phyloP scores from a whole-genome alignment of 1,140 invertebrate genomes.

The Danaus melanippus region DNA sequence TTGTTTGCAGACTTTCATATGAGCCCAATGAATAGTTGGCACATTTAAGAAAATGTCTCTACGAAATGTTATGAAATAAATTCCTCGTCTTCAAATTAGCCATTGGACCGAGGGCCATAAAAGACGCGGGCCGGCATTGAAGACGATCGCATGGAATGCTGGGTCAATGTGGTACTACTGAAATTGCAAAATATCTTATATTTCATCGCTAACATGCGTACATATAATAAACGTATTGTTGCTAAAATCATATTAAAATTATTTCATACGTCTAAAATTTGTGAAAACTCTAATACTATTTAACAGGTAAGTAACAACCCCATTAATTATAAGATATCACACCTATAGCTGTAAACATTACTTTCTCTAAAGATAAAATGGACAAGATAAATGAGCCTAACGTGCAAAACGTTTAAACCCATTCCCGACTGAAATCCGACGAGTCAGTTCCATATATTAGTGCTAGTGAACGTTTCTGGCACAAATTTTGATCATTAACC shows the following conservation, averaged over 20 bases:
- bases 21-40: background rate
- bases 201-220: no score
- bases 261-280: no score
- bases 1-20: no score
- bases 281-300: no score
- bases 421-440: conserved; percentile 69
- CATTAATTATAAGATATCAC: conserved; percentile 23
- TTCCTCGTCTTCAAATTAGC: conserved; percentile 22
- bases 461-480: conserved; percentile 61
- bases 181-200: conserved; percentile 1
- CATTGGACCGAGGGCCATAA: conserved; percentile 21
- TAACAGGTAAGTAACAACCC: background rate
- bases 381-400: conserved; percentile 69
- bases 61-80: conserved; percentile 24
- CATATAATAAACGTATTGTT: no score
- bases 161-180: conserved; percentile 8
- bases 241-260: no score
- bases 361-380: conserved; percentile 64
- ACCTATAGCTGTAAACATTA: conserved; percentile 42
- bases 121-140: conserved; percentile 14
- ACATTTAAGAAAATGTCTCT: conserved; percentile 14
- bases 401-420: conserved; percentile 71
- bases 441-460: conserved; percentile 72
- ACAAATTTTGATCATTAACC: conserved; percentile 70
- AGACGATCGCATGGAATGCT: conserved; percentile 8